Evolutionary conservation across 2,113 vertebrate species (phyloP).

Genomic region (Excalfactoria chinensis): DNA sequence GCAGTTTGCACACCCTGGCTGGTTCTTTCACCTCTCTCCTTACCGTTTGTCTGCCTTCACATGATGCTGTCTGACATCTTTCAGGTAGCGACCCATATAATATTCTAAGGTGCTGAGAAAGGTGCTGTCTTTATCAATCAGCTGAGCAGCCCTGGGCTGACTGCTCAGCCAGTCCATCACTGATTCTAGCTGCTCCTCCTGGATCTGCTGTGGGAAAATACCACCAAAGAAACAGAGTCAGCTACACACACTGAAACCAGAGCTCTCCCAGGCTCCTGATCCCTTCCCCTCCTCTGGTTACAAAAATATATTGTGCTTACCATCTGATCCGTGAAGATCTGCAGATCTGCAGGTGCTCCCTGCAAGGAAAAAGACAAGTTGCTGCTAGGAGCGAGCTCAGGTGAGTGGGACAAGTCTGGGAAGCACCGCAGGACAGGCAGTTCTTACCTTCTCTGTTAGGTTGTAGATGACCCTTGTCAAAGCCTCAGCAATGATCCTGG

Average conservation of each 20-base stretch:
- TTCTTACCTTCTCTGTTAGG: constrained; percentile 92
- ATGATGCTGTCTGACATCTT: constrained; percentile 93
- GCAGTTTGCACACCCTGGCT: neutral
- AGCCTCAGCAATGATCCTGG: constrained; percentile 91
- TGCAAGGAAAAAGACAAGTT: constrained; percentile 50
- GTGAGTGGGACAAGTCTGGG: neutral
- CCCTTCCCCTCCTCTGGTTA: neutral
- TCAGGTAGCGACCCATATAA: constrained; percentile 91
- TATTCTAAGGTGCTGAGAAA: constrained; percentile 94
- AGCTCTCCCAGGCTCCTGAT: neutral
- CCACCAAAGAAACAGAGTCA: neutral
- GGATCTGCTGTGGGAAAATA: constrained; percentile 84
- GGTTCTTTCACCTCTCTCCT: neutral
- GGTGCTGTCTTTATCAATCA: constrained; percentile 93
- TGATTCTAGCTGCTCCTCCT: constrained; percentile 92
- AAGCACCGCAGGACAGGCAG: accelerated
- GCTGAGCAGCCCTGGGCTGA: constrained; percentile 94
- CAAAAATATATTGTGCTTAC: constrained; percentile 68
- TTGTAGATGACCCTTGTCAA: constrained; percentile 97
- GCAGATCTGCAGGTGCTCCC: constrained; percentile 91
- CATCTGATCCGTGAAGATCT: constrained; percentile 98
- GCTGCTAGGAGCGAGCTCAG: neutral
- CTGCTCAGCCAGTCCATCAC: constrained; percentile 95
- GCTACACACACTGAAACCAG: neutral
- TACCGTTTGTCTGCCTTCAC: constrained; percentile 96